Base-by-base conservation (phyloP, 37 sponge, comb jelly and placozoan species). In the Aphrocallistes beatrix region DNA sequence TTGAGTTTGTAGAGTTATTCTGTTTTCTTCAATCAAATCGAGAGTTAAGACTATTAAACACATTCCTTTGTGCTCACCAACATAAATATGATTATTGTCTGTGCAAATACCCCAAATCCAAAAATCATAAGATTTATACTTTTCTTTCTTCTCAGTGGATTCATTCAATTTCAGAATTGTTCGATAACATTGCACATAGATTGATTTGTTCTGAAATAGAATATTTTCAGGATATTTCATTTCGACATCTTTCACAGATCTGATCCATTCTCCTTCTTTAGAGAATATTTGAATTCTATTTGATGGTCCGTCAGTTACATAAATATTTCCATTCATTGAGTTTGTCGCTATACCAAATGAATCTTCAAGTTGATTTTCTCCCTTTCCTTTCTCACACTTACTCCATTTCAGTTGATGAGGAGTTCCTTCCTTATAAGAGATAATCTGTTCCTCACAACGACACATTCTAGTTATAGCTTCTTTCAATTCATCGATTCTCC, bases 221-320 rank as follows among this genome's bases (percentile, higher is more conserved):
- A 60, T 60, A 13, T 60, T 60, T 28, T 13, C 21, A 19, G 34
- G 75, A 60, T 60, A 3, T 32, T 32, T 60, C 75, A 60, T 60
- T 60, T 28, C 28, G 6, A 25, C 34, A 13, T 60, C 75, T 60
- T 60, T 60, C 25, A 60, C 3, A 60, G 75, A 19, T 60, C n/a
- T 3, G n/a, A 60, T 13, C 75, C 75, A 60, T 3, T 60, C 75
- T 60, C 75, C 75, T 25, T 60, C 34, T 25, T 6, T 1, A 60
- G 75, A 60, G 75, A 60, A 60, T 60, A 60, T 28, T 30, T 60
- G 75, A 25, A 60, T 28, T 60, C 75, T 60, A 30, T 60, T 60
- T 19, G 8, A 8, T 19, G 28, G 6, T 6, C 34, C 8, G 34
- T 60, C 75, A 60, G 75, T 13, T 60, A 60, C 75, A 60, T 19